A percentile compares a stretch with the other conserved stretches of the same genome.
These are phyloP conservation scores for Aporophyla lueneburgensis DNA, from an alignment of 2,888 invertebrate genomes.

Conservation along the genomic window DNA sequence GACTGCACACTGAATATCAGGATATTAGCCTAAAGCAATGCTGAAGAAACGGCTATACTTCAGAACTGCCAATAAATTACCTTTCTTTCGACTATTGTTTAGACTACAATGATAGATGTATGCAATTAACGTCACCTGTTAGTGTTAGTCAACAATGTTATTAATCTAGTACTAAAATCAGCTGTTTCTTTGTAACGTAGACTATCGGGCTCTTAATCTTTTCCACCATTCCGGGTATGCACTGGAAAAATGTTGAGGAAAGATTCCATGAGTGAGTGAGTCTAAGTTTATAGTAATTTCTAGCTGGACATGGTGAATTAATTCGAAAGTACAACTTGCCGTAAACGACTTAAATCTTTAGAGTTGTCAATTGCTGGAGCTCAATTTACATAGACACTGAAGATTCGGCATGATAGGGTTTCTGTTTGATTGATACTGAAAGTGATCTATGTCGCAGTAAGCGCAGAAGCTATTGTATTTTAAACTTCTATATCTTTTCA, in stretches of 20 bases:
- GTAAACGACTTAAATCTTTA: background rate
- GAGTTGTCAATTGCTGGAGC: background rate
- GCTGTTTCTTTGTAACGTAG: conserved; percentile 53
- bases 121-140: conserved; percentile 43
- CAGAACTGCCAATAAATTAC: conserved; percentile 54
- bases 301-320: background rate
- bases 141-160: conserved; percentile 54
- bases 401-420: background rate
- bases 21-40: conserved; percentile 45
- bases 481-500: background rate
- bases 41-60: conserved; percentile 41
- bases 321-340: background rate
- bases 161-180: conserved; percentile 61
- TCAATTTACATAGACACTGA: background rate
- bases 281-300: conserved; percentile 9
- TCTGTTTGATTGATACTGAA: background rate
- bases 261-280: conserved; percentile 1
- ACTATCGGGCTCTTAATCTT: conserved; percentile 59
- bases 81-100: conserved; percentile 62
- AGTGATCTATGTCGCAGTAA: background rate
- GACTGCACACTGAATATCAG: conserved; percentile 53
- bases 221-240: conserved; percentile 45
- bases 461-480: background rate
- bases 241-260: conserved; percentile 59
- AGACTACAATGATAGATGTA: conserved; percentile 55